Conservation (phyloP, 2,113 vertebrate species). For the Sapayoa aenigma region DNA sequence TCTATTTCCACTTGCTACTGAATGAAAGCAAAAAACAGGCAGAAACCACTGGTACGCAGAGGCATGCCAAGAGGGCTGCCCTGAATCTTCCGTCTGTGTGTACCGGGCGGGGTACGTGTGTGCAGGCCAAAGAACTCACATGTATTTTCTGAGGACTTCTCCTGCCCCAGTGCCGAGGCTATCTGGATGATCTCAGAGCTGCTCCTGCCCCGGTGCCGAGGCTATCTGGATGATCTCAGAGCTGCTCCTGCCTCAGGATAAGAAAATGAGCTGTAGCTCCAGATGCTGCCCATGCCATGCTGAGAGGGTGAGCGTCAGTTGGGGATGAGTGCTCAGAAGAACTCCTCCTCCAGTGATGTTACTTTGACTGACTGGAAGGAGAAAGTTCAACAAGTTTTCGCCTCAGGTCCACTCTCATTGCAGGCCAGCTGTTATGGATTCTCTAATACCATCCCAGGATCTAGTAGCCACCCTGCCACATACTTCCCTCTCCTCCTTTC, state of each 20-base stretch:
- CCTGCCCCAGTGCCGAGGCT: neutral
- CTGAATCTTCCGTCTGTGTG: neutral
- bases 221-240: neutral
- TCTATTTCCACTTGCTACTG: neutral
- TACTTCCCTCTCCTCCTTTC: neutral
- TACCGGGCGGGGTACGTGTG: neutral
- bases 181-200: neutral
- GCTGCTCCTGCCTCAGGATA: neutral
- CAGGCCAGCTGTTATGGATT: neutral
- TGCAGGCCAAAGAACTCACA: neutral
- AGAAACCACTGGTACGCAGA: neutral
- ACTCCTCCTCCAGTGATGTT: neutral
- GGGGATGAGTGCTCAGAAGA: neutral
- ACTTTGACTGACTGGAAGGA: neutral
- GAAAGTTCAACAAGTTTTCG: neutral
- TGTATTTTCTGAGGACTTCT: neutral
- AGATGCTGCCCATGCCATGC: neutral
- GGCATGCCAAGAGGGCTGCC: neutral
- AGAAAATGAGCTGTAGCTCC: neutral
- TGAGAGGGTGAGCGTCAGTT: fast-evolving
- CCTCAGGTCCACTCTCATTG: neutral
- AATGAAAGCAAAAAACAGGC: neutral
- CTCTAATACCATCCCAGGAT: neutral
- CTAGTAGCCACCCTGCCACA: neutral
- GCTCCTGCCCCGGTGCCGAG: neutral